Evolutionary conservation across 2,113 vertebrate genomes (phyloP), one percentile per base, ranked within the genome.

Genomic region (Microcebus ravelobensis): DNA sequence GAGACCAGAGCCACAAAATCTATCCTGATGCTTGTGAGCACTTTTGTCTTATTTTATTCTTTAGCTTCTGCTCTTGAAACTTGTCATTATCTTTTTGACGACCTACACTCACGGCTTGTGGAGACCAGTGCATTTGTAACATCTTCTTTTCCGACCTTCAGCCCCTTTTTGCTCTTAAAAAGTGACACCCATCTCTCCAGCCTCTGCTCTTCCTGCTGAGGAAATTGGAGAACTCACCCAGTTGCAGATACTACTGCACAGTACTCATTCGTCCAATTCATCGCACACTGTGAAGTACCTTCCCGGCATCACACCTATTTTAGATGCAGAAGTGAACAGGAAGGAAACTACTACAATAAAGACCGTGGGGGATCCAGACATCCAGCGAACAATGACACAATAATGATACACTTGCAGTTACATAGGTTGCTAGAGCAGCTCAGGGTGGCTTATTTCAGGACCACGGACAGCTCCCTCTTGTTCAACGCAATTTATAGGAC

Each of bases 131-230:
- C 67, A 34, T 29, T 95, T n/a, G 34, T 95, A 45, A 17, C 50
- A 36, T 67, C 83, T 70, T 76, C 76, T 73, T 95, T 94, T 50
- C 93, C 85, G 89, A 42, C 63, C 8, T 21, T 92, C 55, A 95
- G 79, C 50, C 93, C 93, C 20, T 85, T 95, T 80, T 79, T 95
- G 45, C 80, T 95, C 71, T 71, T 96, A 42, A 89, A 70, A 61
- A 57, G 45, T 31, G 55, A 96, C 21, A 29, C 57, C 12, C 61
- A 8, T 11, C 12, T 80, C 20, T 92, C 50, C 27, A 48, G 65
- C 39, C 48, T 73, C 31, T 67, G n/a, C 57, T 89, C 25, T 48
- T 85, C n/a, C 42, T 85, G 71, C 63, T 85, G 63, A 93, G 71
- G 29, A 85, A 90, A n/a, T 85, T 50, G 25, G 23, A 79, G 86